Base-by-base conservation (phyloP, 2,113 vertebrate species). In the Candoia aspera region DNA sequence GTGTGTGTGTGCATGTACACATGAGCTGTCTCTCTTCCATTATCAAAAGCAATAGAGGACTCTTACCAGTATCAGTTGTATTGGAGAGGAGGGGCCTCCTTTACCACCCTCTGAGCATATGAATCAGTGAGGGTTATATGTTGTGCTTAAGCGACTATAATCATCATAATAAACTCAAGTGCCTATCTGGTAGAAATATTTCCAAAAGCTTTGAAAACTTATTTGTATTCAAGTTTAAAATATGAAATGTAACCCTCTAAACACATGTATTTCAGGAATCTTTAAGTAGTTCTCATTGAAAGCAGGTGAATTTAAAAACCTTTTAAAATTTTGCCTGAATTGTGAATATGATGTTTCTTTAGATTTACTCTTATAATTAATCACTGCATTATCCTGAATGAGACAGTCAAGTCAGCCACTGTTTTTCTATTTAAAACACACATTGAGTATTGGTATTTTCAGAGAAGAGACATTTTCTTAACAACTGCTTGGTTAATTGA, bases 11-110 rank as follows among this genome's bases (percentile, higher is more conserved):
- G 42, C 2, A 29, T 54, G 49, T 86, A 6, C 6, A 6, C n/a
- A 54, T 13, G 54, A 29, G 53, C 92, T 90, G 84, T 83, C 55
- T 15, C 0, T 59, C 37, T 87, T 68, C 85, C 91, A 53, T 29
- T 90, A 59, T 49, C 53, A 92, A 88, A 92, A 94, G 92, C 2
- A 0, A 86, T 8, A 90, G n/a, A 91, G 92, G 88, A 2, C 8
- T 23, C 17, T 73, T 33, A 8, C 33, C 68, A 37, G 92, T 64
- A 90, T 12, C 6, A 17, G 46, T 21, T 92, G 89, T 86, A 24
- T 42, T 33, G 93, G 90, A 91, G 58, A 2, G n/a, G 24, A 17
- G 5, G 92, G 90, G 29, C 88, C 92, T 94, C 87, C 87, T 93
- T 92, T 94, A 57, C 73, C 87, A 64, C 26, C 62, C 88, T 60